Conservation (phyloP, 2,888 invertebrate species). For the Lycaena phlaeas region DNA sequence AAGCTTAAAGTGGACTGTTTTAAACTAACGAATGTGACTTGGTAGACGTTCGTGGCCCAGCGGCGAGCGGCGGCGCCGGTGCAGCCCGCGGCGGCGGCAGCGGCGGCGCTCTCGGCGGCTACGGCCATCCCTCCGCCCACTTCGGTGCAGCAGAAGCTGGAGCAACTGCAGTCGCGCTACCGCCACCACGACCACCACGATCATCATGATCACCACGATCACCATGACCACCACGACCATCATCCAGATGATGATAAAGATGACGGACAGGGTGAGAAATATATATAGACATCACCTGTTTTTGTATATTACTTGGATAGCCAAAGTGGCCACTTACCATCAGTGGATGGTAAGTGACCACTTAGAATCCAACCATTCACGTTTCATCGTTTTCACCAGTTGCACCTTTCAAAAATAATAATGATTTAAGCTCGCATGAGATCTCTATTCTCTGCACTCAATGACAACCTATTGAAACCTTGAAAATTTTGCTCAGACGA, state of each 20-base stretch:
- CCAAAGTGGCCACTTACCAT: too few relatives aligned
- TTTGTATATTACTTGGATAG: too few relatives aligned
- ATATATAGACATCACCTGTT: not conserved
- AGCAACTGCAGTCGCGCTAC: slow-evolving; percentile 57
- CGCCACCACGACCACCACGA: slow-evolving; percentile 48
- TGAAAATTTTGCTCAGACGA: too few relatives aligned
- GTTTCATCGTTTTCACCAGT: too few relatives aligned
- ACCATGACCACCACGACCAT: slow-evolving; percentile 28
- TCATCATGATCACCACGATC: slow-evolving; percentile 38
- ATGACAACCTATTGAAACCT: too few relatives aligned
- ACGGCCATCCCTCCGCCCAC: slow-evolving; percentile 65
- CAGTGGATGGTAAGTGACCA: too few relatives aligned
- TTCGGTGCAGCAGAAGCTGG: slow-evolving; percentile 62
- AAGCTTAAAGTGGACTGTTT: too few relatives aligned
- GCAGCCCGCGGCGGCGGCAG: slow-evolving; percentile 65
- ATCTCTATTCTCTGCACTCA: too few relatives aligned
- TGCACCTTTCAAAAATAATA: too few relatives aligned
- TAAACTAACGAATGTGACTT: too few relatives aligned
- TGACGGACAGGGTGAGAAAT: slow-evolving; percentile 36
- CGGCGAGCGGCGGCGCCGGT: slow-evolving; percentile 63
- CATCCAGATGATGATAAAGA: slow-evolving; percentile 43
- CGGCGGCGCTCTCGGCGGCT: slow-evolving; percentile 63
- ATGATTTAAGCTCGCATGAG: too few relatives aligned
- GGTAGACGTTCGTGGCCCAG: slow-evolving; percentile 63
- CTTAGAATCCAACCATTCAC: too few relatives aligned